A percentile compares a stretch with the other conserved stretches of the same genome.
These are phyloP conservation scores for Callinectes sapidus DNA, from an alignment of 2,888 invertebrate genomes.

Conservation along the genomic window DNA sequence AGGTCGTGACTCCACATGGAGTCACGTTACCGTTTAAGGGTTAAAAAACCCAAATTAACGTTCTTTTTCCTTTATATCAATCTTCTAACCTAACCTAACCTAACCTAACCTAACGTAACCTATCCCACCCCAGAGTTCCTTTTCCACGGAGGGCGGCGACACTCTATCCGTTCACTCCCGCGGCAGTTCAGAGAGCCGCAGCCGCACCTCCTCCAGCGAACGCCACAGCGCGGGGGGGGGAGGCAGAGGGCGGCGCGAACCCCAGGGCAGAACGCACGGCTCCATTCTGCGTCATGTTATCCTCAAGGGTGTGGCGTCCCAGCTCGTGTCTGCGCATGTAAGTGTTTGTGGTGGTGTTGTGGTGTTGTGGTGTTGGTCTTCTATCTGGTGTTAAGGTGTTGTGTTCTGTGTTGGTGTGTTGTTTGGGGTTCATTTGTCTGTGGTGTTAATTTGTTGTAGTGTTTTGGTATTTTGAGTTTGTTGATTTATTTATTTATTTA, in stretches of 20 bases:
- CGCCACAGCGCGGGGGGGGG: slow-evolving; percentile 79
- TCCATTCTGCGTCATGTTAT: slow-evolving; percentile 87
- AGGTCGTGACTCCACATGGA: too few species aligned
- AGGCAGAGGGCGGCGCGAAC: slow-evolving; percentile 74
- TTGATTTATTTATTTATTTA: too few species aligned
- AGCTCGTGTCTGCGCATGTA: slow-evolving; percentile 85
- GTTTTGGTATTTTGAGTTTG: too few species aligned
- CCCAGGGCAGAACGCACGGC: slow-evolving; percentile 77
- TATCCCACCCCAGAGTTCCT: slow-evolving; percentile 45
- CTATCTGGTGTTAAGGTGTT: too few species aligned
- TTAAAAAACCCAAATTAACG: too few species aligned
- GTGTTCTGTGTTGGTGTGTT: too few species aligned
- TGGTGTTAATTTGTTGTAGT: too few species aligned
- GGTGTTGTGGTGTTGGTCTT: not conserved
- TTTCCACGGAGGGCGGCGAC: slow-evolving; percentile 71
- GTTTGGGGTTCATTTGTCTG: too few species aligned
- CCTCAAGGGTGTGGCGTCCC: slow-evolving; percentile 91
- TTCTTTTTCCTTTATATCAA: too few species aligned
- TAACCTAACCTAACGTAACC: not conserved
- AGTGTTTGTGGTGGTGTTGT: not conserved
- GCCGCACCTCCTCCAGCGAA: slow-evolving; percentile 74
- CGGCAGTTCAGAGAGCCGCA: slow-evolving; percentile 74
- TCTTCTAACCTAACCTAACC: not conserved
- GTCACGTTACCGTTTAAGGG: too few species aligned
- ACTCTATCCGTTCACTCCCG: slow-evolving; percentile 75